Conservation (phyloP, 2,888 invertebrate species). For the Pyralis farinalis region DNA sequence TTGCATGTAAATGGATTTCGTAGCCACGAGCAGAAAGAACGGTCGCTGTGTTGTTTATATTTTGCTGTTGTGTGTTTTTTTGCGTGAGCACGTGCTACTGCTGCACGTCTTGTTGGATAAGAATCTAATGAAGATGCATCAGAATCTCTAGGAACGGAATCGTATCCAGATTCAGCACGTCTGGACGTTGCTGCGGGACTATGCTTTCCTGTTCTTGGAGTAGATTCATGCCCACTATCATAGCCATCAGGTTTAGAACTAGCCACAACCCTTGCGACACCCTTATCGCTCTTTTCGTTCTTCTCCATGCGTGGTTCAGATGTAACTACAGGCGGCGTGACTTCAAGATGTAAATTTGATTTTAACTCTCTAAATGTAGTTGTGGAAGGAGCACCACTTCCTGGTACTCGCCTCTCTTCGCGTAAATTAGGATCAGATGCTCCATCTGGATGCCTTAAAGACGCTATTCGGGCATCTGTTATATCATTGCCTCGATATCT, state of each 20-base stretch:
- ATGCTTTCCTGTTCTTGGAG: slow-evolving; percentile 90
- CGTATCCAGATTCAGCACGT: slow-evolving; percentile 94
- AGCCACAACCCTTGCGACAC: slow-evolving; percentile 83
- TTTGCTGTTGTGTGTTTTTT: slow-evolving; percentile 81
- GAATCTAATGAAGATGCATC: slow-evolving; percentile 94
- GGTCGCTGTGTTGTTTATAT: slow-evolving; percentile 86
- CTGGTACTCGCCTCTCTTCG: slow-evolving; percentile 84
- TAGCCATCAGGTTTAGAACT: slow-evolving; percentile 88
- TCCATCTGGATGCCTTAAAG: slow-evolving; percentile 93
- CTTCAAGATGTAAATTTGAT: slow-evolving; percentile 71
- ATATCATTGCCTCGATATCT: slow-evolving; percentile 81
- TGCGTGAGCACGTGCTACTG: slow-evolving; percentile 70
- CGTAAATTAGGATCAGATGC: slow-evolving; percentile 95
- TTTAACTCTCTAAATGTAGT: slow-evolving; percentile 81
- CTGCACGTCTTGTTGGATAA: slow-evolving; percentile 71
- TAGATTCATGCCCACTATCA: slow-evolving; percentile 92
- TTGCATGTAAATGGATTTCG: slow-evolving; percentile 89
- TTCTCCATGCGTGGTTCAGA: slow-evolving; percentile 82
- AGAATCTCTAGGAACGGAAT: slow-evolving; percentile 93
- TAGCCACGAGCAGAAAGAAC: slow-evolving; percentile 88
- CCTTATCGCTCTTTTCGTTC: slow-evolving; percentile 82
- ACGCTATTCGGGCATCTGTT: slow-evolving; percentile 83
- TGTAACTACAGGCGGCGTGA: slow-evolving; percentile 79
- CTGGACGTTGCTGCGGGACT: slow-evolving; percentile 89
- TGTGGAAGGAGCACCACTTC: slow-evolving; percentile 81